A percentile compares a stretch with the other conserved stretches of the same genome.
These are phyloP conservation scores for Perdita meconis DNA, from an alignment of 2,888 invertebrate genomes.

Conservation along the genomic window DNA sequence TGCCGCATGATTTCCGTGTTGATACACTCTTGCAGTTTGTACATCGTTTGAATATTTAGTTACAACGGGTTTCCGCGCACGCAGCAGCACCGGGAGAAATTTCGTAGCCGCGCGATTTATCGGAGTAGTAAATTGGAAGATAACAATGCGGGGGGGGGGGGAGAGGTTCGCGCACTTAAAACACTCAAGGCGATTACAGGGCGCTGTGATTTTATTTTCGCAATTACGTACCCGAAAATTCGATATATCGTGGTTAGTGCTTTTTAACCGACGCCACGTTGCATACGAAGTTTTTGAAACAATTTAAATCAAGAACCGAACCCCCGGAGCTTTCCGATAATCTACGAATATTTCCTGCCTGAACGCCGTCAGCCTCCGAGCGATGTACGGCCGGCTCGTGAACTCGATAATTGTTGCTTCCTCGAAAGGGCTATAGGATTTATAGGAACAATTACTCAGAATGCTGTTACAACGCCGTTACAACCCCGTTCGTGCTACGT, in stretches of 20 bases:
- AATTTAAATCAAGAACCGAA: conserved; percentile 48
- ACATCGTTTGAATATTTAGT: conserved; percentile 24
- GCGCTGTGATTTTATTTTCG: conserved; percentile 40
- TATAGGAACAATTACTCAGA: conserved; percentile 29
- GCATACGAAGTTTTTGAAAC: conserved; percentile 19
- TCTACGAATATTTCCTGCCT: conserved; percentile 47
- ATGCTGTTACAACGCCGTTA: conserved; percentile 3
- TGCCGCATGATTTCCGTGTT: conserved; percentile 10
- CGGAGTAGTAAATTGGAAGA: conserved; percentile 45
- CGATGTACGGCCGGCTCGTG: conserved; percentile 28
- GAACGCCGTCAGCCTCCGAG: conserved; percentile 16
- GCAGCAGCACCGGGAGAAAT: conserved; percentile 2
- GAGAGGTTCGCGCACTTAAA: conserved; percentile 29
- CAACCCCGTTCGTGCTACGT: background rate
- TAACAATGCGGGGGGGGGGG: conserved; percentile 35
- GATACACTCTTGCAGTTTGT: conserved; percentile 14
- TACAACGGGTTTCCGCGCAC: conserved; percentile 5
- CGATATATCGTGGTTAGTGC: background rate
- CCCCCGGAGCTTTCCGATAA: conserved; percentile 46
- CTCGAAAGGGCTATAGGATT: conserved; percentile 23
- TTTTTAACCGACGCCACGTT: background rate
- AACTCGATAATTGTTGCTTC: conserved; percentile 55
- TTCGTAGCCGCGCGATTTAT: conserved; percentile 39
- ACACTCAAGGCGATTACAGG: conserved; percentile 38
- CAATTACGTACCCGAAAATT: conserved; percentile 7